Evolutionary conservation across 2,113 vertebrate genomes (phyloP).

Genomic region (Motacilla alba): DNA sequence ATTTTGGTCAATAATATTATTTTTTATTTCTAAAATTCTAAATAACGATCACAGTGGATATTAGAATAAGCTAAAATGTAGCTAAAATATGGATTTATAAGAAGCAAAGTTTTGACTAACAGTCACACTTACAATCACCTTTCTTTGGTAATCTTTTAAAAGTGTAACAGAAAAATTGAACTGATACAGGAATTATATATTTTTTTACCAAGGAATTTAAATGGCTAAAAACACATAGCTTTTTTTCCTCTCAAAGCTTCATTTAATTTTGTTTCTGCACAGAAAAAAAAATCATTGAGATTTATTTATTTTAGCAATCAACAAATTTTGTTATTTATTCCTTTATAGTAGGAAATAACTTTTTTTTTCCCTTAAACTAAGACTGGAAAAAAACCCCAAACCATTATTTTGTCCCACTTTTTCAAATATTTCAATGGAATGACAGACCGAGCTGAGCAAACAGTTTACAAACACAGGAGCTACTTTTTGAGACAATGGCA

Average conservation of each 20-base stretch:
- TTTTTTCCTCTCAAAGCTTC: neutral
- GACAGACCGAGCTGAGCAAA: neutral
- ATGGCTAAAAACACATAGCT: neutral
- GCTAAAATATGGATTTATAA: neutral
- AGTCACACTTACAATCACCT: neutral
- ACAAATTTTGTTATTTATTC: neutral
- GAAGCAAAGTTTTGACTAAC: neutral
- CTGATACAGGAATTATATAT: neutral
- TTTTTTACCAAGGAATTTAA: neutral
- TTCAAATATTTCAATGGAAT: neutral
- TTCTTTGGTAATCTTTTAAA: neutral
- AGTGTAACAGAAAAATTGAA: neutral
- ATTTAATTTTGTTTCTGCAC: neutral
- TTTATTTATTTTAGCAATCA: neutral
- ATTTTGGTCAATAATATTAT: neutral
- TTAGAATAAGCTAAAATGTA: neutral
- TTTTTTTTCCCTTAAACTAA: neutral
- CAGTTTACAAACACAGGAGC: neutral
- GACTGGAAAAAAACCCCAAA: neutral
- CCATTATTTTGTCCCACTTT: neutral
- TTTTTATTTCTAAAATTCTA: neutral
- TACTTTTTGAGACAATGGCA: neutral
- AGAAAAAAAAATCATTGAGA: neutral
- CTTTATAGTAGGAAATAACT: neutral
- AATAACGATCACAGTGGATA: neutral